These are phyloP conservation scores for Spinibarbus caldwelli DNA, from an alignment of 2,797 vertebrate species.

Conservation along the genomic window DNA sequence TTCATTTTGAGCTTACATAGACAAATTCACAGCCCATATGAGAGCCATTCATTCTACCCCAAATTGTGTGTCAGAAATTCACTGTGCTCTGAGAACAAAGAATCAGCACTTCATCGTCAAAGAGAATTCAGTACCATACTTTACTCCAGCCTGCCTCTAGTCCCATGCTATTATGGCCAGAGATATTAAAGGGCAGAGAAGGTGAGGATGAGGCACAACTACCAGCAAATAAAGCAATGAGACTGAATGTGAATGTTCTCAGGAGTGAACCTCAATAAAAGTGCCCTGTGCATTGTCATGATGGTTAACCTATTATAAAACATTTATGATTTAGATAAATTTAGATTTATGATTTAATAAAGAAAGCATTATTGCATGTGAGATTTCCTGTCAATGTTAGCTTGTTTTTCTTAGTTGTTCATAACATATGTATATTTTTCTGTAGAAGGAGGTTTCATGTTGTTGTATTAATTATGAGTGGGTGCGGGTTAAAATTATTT, in stretches of 20 bases:
- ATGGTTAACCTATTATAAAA: neutral
- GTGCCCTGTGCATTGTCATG: neutral
- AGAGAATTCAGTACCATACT: neutral
- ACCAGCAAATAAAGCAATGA: constrained; percentile 7
- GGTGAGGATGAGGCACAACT: neutral
- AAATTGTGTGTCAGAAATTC: neutral
- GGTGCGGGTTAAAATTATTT: neutral
- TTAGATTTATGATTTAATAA: neutral
- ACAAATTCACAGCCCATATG: neutral
- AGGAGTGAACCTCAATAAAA: neutral
- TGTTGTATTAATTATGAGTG: neutral
- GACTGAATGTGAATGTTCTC: neutral
- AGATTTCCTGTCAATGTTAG: neutral
- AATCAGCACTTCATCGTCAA: constrained; percentile 16
- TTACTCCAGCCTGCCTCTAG: neutral
- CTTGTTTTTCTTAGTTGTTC: neutral
- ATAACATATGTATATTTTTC: neutral
- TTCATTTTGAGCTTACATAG: neutral
- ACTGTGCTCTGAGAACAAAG: constrained; percentile 8
- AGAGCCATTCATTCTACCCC: neutral
- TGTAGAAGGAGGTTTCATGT: neutral
- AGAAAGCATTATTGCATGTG: too few relatives aligned
- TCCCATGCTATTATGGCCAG: neutral
- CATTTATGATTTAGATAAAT: neutral
- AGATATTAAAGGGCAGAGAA: constrained; percentile 8